Evolutionary conservation across 1,140 invertebrate species (phyloP).

Genomic region (Augochlora pura): DNA sequence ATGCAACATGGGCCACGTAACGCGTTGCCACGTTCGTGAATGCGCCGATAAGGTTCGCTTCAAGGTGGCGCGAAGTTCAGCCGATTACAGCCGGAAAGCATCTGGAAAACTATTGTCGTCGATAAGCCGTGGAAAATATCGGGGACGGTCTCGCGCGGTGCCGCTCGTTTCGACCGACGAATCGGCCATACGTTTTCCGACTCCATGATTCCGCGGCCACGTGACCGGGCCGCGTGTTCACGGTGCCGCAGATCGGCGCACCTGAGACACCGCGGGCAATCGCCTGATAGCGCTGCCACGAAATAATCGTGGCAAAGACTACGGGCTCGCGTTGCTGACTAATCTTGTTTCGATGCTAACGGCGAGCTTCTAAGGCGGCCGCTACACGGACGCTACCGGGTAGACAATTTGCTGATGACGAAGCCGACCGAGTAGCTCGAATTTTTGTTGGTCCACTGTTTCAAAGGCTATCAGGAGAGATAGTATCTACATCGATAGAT

Average conservation of each 20-base stretch:
- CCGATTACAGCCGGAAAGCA: conserved; percentile 15
- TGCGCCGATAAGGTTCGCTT: conserved; percentile 37
- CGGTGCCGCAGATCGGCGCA: no score
- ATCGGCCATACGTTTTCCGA: not conserved
- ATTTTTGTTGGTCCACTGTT: no score
- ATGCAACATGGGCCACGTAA: conserved; percentile 37
- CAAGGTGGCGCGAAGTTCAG: conserved; percentile 38
- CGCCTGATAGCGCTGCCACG: not conserved
- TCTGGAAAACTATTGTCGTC: conserved; percentile 11
- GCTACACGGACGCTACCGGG: not conserved
- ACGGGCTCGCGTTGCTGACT: not conserved
- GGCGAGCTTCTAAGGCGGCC: not conserved
- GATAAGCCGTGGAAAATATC: conserved; percentile 2
- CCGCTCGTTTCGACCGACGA: not conserved
- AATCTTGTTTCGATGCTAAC: not conserved
- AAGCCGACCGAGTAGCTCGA: no score
- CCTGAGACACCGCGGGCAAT: not conserved
- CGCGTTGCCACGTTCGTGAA: conserved; percentile 45
- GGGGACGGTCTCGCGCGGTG: not conserved
- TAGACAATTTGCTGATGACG: no score
- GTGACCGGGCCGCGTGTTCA: not conserved
- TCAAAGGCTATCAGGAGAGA: no score
- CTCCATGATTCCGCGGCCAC: not conserved
- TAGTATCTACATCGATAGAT: no score
- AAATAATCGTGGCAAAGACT: not conserved